These are phyloP conservation scores for Alviniconcha strummeri DNA, from an alignment of 2,888 invertebrate genomes.

Conservation along the genomic window DNA sequence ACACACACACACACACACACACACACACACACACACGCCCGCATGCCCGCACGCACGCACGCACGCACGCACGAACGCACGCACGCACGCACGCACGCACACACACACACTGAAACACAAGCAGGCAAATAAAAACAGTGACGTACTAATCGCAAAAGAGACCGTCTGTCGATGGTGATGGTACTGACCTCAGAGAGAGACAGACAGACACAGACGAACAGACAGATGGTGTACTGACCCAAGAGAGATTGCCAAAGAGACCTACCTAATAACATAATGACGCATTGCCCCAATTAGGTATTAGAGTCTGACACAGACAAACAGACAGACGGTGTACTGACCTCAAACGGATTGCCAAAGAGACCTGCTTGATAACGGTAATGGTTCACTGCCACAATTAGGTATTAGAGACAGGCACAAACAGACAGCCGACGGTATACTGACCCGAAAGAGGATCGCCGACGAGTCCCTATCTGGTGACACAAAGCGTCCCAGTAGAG, in stretches of 20 bases:
- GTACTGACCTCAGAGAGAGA: background rate
- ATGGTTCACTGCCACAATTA: slow-evolving; percentile 72
- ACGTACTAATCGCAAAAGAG: background rate
- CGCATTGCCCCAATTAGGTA: slow-evolving; percentile 72
- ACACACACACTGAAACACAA: too few relatives aligned
- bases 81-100: too few relatives aligned
- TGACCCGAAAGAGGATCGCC: slow-evolving; percentile 62
- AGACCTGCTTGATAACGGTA: slow-evolving; percentile 59
- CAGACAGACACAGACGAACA: background rate
- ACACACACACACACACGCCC: too few relatives aligned
- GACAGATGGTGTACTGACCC: background rate
- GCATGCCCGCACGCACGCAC: too few relatives aligned
- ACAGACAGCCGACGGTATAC: slow-evolving; percentile 38
- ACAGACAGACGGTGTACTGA: background rate
- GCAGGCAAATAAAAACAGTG: too few relatives aligned
- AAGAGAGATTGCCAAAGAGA: background rate
- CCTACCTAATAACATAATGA: slow-evolving; percentile 66
- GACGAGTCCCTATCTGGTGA: slow-evolving; percentile 72
- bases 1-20: too few relatives aligned
- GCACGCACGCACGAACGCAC: too few relatives aligned
- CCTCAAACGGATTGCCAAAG: background rate
- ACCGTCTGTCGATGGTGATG: background rate
- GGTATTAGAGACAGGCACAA: slow-evolving; percentile 63
- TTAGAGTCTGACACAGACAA: slow-evolving; percentile 53
- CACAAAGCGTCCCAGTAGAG: slow-evolving; percentile 70